These are phyloP conservation scores for Gorsachius goisagi DNA, from an alignment of 2,113 vertebrate species.

Conservation along the genomic window DNA sequence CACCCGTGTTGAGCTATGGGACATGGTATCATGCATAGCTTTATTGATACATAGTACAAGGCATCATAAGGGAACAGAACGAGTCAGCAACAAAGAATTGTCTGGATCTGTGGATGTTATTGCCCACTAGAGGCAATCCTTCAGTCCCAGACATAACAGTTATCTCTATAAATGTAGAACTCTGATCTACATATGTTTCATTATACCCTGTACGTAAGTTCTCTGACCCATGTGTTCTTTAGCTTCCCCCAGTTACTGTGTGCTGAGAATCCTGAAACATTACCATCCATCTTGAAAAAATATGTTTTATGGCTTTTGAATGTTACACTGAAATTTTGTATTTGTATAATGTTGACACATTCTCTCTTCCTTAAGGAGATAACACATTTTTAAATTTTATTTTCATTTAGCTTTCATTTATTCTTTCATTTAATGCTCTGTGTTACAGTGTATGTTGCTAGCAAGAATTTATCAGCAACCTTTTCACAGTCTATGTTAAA, in stretches of 20 bases:
- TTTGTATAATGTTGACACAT: neutral
- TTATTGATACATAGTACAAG: neutral
- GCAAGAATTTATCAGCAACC: neutral
- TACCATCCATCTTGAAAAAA: neutral
- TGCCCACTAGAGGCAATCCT: neutral
- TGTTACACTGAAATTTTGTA: neutral
- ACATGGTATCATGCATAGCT: neutral
- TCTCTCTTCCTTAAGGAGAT: neutral
- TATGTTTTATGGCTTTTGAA: neutral
- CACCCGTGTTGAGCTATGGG: neutral
- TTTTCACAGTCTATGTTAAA: neutral
- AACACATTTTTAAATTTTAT: neutral
- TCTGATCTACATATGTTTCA: conserved; percentile 9
- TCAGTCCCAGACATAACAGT: neutral
- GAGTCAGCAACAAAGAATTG: neutral
- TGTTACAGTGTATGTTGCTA: neutral
- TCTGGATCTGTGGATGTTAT: neutral
- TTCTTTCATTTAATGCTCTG: neutral
- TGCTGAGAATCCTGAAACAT: neutral
- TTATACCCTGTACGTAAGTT: neutral
- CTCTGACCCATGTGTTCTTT: neutral
- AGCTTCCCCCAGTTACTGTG: neutral
- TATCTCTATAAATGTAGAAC: neutral
- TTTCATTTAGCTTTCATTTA: neutral
- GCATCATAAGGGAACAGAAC: neutral